Evolutionary conservation across 2,113 vertebrate genomes (phyloP).

Genomic region (Toxostoma redivivum): DNA sequence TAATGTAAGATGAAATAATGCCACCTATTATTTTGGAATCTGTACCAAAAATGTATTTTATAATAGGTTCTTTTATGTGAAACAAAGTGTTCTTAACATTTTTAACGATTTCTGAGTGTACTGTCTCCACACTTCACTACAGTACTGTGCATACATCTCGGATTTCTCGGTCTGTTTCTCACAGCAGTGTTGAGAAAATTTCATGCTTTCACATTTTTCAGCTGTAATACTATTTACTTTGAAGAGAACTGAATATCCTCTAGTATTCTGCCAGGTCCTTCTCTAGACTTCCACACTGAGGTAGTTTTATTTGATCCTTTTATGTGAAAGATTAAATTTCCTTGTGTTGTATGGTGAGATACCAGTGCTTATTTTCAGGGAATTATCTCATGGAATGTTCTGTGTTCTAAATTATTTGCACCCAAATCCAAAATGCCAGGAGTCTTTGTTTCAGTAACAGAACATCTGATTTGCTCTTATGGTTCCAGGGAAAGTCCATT

Average conservation of each 20-base stretch:
- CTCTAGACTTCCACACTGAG: conserved; percentile 24
- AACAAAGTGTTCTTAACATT: neutral
- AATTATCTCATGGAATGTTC: neutral
- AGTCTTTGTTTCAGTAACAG: conserved; percentile 46
- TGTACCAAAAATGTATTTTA: neutral
- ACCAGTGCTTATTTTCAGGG: conserved; percentile 3
- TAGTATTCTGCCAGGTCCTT: conserved; percentile 3
- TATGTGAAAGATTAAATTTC: conserved; percentile 46
- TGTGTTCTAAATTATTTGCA: neutral
- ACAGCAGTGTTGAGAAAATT: conserved; percentile 46
- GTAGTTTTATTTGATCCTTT: conserved; percentile 55
- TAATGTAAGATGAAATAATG: neutral
- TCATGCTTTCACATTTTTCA: conserved; percentile 49
- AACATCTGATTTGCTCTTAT: conserved; percentile 18
- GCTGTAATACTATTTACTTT: conserved; percentile 47
- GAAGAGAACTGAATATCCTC: conserved; percentile 31
- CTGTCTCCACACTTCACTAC: neutral
- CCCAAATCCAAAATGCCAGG: neutral
- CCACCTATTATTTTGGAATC: neutral
- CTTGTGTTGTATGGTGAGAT: neutral
- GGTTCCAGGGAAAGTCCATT: conserved; percentile 24
- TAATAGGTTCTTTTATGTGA: neutral
- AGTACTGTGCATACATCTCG: neutral
- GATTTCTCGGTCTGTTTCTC: conserved; percentile 29
- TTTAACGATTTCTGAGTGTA: neutral